Conservation (phyloP, 1,140 invertebrate genomes). For the Aphelinus certus region DNA sequence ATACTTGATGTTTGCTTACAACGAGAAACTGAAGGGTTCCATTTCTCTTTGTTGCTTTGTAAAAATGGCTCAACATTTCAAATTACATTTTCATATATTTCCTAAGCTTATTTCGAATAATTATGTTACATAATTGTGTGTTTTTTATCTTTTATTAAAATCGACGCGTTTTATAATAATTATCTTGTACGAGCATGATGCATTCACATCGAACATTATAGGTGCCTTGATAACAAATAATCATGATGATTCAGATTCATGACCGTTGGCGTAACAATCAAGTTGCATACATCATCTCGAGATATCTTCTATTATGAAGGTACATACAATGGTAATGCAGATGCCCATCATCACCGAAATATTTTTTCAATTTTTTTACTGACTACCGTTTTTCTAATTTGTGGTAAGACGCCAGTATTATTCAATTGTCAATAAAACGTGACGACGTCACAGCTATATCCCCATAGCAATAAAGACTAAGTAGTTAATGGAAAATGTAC, state of each 20-base stretch:
- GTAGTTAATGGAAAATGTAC: conserved; percentile 41
- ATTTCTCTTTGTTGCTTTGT: conserved; percentile 30
- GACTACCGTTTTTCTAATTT: conserved; percentile 11
- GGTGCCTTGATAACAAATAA: conserved; percentile 39
- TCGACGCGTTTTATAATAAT: conserved; percentile 7
- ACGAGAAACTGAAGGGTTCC: conserved; percentile 12
- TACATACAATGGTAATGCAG: conserved; percentile 31
- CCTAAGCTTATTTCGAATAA: not conserved
- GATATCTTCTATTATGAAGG: conserved; percentile 22
- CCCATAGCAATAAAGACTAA: conserved; percentile 49
- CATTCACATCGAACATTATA: conserved; percentile 37
- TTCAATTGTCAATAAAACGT: conserved; percentile 49
- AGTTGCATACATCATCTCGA: conserved; percentile 14
- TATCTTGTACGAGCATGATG: conserved; percentile 19
- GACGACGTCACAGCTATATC: conserved; percentile 48
- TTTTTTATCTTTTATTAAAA: conserved; percentile 3
- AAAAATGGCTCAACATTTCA: conserved; percentile 1
- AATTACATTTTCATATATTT: conserved; percentile 12
- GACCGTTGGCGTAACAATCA: conserved; percentile 2
- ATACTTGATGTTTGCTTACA: not conserved
- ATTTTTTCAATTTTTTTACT: conserved; percentile 2
- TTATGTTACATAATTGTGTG: not conserved
- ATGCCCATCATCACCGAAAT: conserved; percentile 12
- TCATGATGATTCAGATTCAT: conserved; percentile 17
- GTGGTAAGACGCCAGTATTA: conserved; percentile 52